A percentile compares a stretch with the other conserved stretches of the same genome.
Evolutionary conservation across 2,888 invertebrate genomes (phyloP).

Genomic region (Drosophila picticornis): DNA sequence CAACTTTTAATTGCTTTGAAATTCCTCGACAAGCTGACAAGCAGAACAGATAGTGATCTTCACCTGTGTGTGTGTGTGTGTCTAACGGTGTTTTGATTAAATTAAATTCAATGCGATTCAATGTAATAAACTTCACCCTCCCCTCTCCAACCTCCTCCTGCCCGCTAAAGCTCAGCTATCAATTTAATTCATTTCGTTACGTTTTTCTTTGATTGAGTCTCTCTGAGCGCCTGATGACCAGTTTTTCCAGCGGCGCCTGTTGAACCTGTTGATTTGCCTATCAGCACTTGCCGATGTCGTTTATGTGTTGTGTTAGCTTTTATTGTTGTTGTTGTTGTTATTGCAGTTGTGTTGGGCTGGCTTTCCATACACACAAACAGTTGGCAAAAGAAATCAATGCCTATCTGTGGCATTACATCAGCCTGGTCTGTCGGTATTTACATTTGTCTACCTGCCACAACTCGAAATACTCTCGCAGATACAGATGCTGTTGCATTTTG

Average conservation of each 20-base stretch:
- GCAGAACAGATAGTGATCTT: conserved; percentile 57
- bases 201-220: conserved; percentile 67
- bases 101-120: conserved; percentile 61
- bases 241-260: conserved; percentile 74
- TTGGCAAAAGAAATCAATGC: conserved; percentile 61
- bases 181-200: conserved; percentile 41
- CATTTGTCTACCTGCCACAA: conserved; percentile 35
- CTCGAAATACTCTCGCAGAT: neutral
- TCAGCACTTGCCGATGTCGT: conserved; percentile 60
- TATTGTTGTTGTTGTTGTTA: conserved; percentile 12
- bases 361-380: conserved; percentile 66
- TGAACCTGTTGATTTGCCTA: conserved; percentile 77
- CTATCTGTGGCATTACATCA: conserved; percentile 75
- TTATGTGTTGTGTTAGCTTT: conserved; percentile 33
- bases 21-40: conserved; percentile 61
- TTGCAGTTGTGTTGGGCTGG: conserved; percentile 28
- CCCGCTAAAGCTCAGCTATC: conserved; percentile 31
- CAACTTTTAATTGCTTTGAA: conserved; percentile 73
- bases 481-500: conserved; percentile 26
- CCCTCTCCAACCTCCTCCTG: conserved; percentile 2
- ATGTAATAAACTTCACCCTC: conserved; percentile 11
- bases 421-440: conserved; percentile 59
- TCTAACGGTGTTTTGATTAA: conserved; percentile 72
- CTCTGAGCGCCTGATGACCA: conserved; percentile 59
- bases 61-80: conserved; percentile 10